Base-by-base conservation (phyloP, 2,113 vertebrate species). In the Sylvietta virens region DNA sequence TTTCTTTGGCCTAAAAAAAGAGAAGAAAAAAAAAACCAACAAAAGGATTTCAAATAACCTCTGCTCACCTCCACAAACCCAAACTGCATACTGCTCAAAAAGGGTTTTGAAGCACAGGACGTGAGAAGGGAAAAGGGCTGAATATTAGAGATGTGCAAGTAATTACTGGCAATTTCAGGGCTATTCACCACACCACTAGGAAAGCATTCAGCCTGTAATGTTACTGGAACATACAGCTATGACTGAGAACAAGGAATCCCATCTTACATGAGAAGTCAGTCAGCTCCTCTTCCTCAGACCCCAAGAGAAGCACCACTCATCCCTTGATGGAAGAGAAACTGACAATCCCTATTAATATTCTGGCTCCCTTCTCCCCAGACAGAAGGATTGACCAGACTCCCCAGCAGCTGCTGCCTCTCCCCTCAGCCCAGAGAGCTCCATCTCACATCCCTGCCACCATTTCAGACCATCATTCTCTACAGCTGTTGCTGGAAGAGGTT, bases 1-100 rank as follows among this genome's bases (percentile, higher is more conserved):
- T 95, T 83, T 95, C 92, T 97, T 97, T 96, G 97, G 97, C 97
- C 95, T 95, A 97, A 97, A 95, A 92, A 92, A 86, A 92, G 14
- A 20, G 5, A 1, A 16, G 35, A n/a, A 6, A 13, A 27, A 2
- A 22, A 33, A 17, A 28, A 21, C 2, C 9, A 86, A 53, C 67
- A 31, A 72, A 83, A 94, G 31, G 77, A 83, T 57, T 69, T 85
- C 69, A 84, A 37, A 76, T 62, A 90, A 92, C 35, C 33, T 94
- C 96, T 96, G 72, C 95, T 97, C 95, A 86, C 91, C 95, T 96
- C 88, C 92, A 66, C 90, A 81, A 92, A 92, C 47, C 86, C 94
- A 92, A 88, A 94, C 76, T 45, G 50, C 69, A 44, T 47, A 90
- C 95, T 97, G 88, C 37, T 96, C 88, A 91, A 90, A 83, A 91